Conservation (phyloP, 2,113 vertebrate species). For the Noturus placidus region DNA sequence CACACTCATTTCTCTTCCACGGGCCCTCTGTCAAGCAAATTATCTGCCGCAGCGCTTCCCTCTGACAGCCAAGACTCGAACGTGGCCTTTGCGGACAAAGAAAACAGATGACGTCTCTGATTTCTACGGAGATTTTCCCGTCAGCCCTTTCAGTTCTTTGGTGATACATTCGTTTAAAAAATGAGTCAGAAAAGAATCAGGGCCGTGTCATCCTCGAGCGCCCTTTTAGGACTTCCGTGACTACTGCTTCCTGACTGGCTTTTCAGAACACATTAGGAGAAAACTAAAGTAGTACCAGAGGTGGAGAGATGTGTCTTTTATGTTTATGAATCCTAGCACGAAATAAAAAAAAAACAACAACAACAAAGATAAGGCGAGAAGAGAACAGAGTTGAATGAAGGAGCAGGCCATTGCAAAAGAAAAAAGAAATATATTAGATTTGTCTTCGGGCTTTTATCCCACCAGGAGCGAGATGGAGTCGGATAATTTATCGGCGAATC, state of each 20-base stretch:
- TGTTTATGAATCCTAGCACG: background rate
- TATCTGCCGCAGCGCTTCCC: constrained; percentile 1
- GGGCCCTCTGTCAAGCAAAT: constrained; percentile 26
- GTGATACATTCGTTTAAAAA: constrained; percentile 16
- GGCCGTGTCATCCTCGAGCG: background rate
- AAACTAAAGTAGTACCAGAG: constrained; percentile 1
- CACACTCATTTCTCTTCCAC: constrained; percentile 28
- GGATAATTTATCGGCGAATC: constrained; percentile 13
- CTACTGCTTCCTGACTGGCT: constrained; percentile 33
- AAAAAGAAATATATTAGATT: background rate
- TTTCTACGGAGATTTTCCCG: constrained; percentile 11
- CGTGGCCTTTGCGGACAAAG: background rate
- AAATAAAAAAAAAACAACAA: background rate
- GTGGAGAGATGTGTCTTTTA: constrained; percentile 4
- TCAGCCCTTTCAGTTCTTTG: background rate
- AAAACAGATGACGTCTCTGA: background rate
- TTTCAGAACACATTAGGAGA: constrained; percentile 40
- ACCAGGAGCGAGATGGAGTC: background rate
- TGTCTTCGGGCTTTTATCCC: background rate
- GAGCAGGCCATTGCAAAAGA: background rate
- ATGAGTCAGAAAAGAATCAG: constrained; percentile 29
- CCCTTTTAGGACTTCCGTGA: constrained; percentile 7
- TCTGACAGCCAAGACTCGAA: background rate
- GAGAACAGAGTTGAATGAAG: background rate
- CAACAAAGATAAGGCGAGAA: background rate